Conservation (phyloP, 2,113 vertebrate genomes). For the Isurus oxyrinchus region DNA sequence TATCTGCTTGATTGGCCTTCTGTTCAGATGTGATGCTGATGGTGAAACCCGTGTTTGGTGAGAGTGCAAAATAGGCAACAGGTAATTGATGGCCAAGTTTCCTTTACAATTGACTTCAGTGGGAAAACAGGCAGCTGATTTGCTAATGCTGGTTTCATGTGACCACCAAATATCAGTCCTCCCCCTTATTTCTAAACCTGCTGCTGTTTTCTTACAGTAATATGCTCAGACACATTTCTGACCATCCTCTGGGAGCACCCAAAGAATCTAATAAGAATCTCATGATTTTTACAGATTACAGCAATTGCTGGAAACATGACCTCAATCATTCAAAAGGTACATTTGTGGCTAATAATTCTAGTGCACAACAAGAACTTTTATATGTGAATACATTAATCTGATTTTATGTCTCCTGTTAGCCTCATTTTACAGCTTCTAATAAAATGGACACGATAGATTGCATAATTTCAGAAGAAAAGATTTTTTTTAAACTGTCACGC, state of each 20-base stretch:
- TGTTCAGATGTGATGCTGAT: not conserved
- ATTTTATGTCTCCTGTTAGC: not conserved
- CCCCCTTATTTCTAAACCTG: not conserved
- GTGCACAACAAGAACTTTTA: not conserved
- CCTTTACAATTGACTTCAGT: not conserved
- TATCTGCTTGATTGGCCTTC: not conserved
- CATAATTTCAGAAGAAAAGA: not conserved
- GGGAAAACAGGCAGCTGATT: not conserved
- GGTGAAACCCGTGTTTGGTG: not conserved
- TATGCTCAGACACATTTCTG: not conserved
- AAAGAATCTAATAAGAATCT: not conserved
- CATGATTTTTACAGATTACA: not conserved
- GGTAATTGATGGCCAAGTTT: not conserved
- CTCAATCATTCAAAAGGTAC: not conserved
- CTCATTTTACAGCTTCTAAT: constrained; percentile 19
- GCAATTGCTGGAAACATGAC: not conserved
- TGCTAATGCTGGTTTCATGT: not conserved
- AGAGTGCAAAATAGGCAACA: not conserved
- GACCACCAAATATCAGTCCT: not conserved
- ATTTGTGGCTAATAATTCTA: not conserved
- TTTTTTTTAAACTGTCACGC: not conserved
- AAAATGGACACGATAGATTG: not conserved
- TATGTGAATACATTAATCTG: constrained; percentile 17
- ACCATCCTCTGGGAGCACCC: not conserved
- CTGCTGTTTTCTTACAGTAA: not conserved